A percentile compares a stretch with the other conserved stretches of the same genome.
phyloP scores from a whole-genome alignment of 2,797 vertebrate genomes.

The Zalophus californianus region DNA sequence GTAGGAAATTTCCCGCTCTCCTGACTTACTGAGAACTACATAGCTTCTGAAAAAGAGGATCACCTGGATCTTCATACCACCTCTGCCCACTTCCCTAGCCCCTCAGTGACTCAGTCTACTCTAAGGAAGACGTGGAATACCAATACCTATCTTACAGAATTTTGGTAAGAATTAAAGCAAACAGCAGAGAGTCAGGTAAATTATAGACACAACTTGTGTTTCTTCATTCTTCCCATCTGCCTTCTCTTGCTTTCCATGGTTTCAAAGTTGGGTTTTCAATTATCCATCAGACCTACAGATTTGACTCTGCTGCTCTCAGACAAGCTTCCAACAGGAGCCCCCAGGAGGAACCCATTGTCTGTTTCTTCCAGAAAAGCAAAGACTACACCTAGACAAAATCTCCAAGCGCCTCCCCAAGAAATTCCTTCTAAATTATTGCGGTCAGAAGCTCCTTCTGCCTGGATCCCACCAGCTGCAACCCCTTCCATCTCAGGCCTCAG shows the following conservation, averaged over 20 bases:
- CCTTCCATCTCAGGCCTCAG: background rate
- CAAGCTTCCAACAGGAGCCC: background rate
- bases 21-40: background rate
- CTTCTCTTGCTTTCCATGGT: background rate
- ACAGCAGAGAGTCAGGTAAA: background rate
- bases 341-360: background rate
- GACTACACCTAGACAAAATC: background rate
- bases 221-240: background rate
- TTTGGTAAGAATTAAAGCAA: background rate
- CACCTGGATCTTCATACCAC: background rate
- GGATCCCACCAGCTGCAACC: background rate
- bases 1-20: background rate
- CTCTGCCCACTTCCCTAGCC: background rate
- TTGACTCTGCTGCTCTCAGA: background rate
- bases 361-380: conserved; percentile 3
- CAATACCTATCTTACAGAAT: background rate
- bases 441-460: background rate
- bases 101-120: background rate
- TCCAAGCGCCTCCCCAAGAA: background rate
- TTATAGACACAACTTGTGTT: background rate
- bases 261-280: background rate
- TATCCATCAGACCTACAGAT: background rate
- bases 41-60: background rate
- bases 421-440: background rate
- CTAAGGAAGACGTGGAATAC: conserved; percentile 6